Evolutionary conservation across 2,113 vertebrate species (phyloP), one percentile per base, ranked within the genome.

Genomic region (Bos indicus): DNA sequence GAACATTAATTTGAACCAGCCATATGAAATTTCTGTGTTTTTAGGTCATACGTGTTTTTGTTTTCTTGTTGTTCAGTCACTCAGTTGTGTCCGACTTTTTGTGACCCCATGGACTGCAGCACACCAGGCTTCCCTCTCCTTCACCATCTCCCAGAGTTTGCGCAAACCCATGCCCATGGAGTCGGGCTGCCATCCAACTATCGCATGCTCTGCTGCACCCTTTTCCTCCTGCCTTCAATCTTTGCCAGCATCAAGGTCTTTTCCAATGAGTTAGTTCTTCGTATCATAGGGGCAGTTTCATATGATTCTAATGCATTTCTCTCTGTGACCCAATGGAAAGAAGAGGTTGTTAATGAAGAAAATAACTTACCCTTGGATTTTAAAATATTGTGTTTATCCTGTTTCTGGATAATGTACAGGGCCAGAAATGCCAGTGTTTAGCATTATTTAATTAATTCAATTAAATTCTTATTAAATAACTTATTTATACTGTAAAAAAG

Each of bases 361-460:
- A 71, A 59, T 48, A 95, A 56, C 40, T 95, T 91, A 43, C 2
- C 4, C 28, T 90, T 91, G 40, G 33, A 52, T 48, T 98, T 90
- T 94, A 57, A 80, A 97, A 52, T 56, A 81, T 46, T 64, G 14
- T 62, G 14, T 11, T 71, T 59, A 87, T 2, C 62, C 64, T 93
- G 64, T 86, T 97, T 97, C 57, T 95, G 81, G 62, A 10, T 90
- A 84, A 80, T 85, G 36, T 74, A 57, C 7, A 91, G 40, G 71
- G 26, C 28, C 88, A 80, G 95, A 93, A 90, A 8, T 30, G 46
- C 17, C 17, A 77, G 40, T 91, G 83, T 48, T 96, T 83, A 77
- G 43, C 81, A 88, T 2, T 80, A 36, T 85, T 92, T 97, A 67
- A 92, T 96, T 82, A 91, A 96, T 62, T 88, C 52, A 91, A 52